Evolutionary conservation across 2,113 vertebrate genomes (phyloP), one percentile per base, ranked within the genome.

Genomic region (Todiramphus chloris): DNA sequence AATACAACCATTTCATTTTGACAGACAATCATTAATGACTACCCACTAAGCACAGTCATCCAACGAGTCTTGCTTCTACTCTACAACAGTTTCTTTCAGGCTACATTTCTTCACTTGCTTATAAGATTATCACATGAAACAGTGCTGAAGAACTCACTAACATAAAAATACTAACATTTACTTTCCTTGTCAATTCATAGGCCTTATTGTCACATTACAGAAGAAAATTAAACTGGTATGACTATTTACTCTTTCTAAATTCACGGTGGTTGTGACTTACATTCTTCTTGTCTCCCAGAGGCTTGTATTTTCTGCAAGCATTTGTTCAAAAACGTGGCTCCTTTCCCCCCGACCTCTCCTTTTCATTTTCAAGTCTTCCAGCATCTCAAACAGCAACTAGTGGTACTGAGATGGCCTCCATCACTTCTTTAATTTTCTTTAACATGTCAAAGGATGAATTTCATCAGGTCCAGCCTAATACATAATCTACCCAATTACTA

Each of bases 11-110:
- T 93, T 93, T 95, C 74, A 89, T 84, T 95, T 30, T 91, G 94
- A 94, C 93, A 97, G 89, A 82, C 48, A 15, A 91, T 93, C 95
- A 37, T 94, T 96, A 94, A 90, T 63, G 91, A 72, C 48, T 89
- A 94, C 89, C 68, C 90, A 94, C 88, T 14, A 93, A 39, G 66
- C 89, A 93, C 51, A 84, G 84, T 68, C 87, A 95, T 58, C 53
- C 77, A 89, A 62, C 11, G 2, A 68, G 39, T 53, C 87, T 85
- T 89, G 70, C 80, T 94, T 87, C 83, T 79, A 91, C 46, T 84
- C 83, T 41, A 43, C 39, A 35, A 44, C 20, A 91, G 77, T 82
- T 91, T 81, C 73, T 96, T 95, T 91, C 58, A 91, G 87, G 87
- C 70, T 67, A 50, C 3, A 6, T 66, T 91, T 94, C 89, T 89